Conservation (phyloP, 2,797 vertebrate species). For the Gorsachius magnificus region DNA sequence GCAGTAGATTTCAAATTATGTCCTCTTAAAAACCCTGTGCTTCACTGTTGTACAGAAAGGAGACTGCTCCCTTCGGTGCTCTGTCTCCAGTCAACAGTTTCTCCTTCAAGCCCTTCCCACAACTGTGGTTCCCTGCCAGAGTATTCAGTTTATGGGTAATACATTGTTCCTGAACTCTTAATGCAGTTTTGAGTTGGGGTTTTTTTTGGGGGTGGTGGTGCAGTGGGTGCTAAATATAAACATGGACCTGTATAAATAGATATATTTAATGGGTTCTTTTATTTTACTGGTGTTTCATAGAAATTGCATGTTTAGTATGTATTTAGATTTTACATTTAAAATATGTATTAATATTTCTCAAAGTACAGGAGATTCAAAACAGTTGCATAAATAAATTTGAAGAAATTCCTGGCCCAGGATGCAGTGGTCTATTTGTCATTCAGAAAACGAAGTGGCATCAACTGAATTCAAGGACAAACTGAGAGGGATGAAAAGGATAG, state of each 20-base stretch:
- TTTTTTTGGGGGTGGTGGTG: not conserved
- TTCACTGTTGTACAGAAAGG: not conserved
- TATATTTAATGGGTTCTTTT: not conserved
- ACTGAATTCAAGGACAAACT: constrained; percentile 33
- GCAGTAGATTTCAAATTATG: not conserved
- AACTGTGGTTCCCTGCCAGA: not conserved
- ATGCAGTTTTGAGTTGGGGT: not conserved
- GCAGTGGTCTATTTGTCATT: constrained; percentile 26
- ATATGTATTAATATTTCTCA: not conserved
- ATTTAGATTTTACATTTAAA: not conserved
- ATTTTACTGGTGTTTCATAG: not conserved
- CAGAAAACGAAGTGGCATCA: not conserved
- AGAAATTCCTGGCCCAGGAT: constrained; percentile 15
- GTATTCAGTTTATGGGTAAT: not conserved
- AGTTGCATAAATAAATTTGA: not conserved
- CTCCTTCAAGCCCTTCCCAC: not conserved
- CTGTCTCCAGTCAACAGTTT: not conserved
- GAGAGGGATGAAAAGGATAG: constrained; percentile 22
- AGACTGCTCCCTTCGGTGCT: not conserved
- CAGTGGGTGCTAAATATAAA: not conserved
- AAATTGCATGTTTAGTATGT: not conserved
- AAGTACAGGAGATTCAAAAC: not conserved
- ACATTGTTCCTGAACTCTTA: not conserved
- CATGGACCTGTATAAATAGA: not conserved
- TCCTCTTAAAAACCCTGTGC: not conserved